phyloP scores from a whole-genome alignment of 2,888 invertebrate species.

The Scelioninae gen. 1 region DNA sequence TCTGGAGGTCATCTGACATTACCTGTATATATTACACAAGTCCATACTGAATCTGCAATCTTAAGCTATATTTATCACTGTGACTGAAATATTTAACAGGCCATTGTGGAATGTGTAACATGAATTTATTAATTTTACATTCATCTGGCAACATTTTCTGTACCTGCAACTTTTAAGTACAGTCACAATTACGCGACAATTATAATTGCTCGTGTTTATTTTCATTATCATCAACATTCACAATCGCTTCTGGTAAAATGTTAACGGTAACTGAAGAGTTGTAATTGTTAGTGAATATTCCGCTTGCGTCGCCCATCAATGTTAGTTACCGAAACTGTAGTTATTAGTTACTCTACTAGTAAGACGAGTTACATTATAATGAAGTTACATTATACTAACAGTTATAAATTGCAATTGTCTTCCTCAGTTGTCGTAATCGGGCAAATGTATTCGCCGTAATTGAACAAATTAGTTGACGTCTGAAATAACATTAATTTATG shows the following conservation, averaged over 20 bases:
- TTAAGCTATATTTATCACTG: too few species aligned
- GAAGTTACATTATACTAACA: conserved; percentile 49
- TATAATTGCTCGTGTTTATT: too few species aligned
- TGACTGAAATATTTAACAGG: too few species aligned
- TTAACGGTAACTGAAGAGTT: conserved; percentile 24
- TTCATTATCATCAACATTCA: not conserved
- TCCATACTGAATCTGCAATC: too few species aligned
- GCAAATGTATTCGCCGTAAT: too few species aligned
- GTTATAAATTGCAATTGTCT: conserved; percentile 56
- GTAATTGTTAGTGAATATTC: conserved; percentile 49
- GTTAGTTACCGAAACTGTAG: conserved; percentile 52
- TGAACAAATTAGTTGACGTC: too few species aligned
- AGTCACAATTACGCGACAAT: too few species aligned
- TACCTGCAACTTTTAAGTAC: too few species aligned
- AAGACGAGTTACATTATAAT: conserved; percentile 53
- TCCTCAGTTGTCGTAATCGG: conserved; percentile 39
- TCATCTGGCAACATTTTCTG: not conserved
- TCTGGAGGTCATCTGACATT: conserved; percentile 17
- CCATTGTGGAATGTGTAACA: not conserved
- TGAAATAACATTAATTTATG: too few species aligned
- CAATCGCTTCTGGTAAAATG: conserved; percentile 7
- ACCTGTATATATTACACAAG: conserved; percentile 12
- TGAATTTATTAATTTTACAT: not conserved
- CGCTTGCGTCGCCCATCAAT: conserved; percentile 41
- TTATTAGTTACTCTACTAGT: conserved; percentile 42